Conservation (phyloP, 2,113 vertebrate genomes). For the Galeopterus variegatus region DNA sequence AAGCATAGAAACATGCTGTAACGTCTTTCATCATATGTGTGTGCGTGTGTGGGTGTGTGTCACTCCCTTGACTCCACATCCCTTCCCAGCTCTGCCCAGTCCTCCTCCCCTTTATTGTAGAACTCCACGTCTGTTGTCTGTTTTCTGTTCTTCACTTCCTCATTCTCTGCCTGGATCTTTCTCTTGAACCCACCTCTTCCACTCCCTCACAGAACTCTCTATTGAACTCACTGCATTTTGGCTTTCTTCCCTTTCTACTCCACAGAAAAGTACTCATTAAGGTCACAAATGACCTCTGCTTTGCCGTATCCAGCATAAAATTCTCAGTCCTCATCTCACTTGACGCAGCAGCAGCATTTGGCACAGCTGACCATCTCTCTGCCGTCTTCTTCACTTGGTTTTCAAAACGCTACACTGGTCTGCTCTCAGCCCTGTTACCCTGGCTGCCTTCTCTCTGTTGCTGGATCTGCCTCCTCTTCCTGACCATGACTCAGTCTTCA, state of each 20-base stretch:
- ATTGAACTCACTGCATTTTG: neutral
- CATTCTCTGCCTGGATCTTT: neutral
- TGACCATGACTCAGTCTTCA: neutral
- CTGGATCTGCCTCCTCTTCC: neutral
- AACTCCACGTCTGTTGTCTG: rapidly evolving
- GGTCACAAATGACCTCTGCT: neutral
- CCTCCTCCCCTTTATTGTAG: neutral
- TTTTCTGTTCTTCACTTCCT: neutral
- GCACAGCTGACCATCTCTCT: neutral
- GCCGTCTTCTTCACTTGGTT: neutral
- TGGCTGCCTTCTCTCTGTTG: neutral
- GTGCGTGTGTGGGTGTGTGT: neutral
- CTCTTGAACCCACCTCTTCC: neutral
- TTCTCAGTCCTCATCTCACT: neutral
- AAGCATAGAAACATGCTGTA: neutral
- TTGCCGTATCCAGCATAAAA: no score
- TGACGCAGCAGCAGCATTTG: neutral
- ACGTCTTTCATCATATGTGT: neutral
- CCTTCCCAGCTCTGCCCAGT: neutral
- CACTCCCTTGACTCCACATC: neutral
- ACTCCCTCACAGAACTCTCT: neutral
- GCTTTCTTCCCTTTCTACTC: neutral
- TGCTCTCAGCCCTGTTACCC: neutral
- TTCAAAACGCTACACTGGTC: neutral
- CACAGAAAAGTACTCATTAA: neutral